Percentiles rank a stretch among this genome's conserved stretches.
phyloP scores from a whole-genome alignment of 2,888 invertebrate genomes.

The Apodemia hepburni region DNA sequence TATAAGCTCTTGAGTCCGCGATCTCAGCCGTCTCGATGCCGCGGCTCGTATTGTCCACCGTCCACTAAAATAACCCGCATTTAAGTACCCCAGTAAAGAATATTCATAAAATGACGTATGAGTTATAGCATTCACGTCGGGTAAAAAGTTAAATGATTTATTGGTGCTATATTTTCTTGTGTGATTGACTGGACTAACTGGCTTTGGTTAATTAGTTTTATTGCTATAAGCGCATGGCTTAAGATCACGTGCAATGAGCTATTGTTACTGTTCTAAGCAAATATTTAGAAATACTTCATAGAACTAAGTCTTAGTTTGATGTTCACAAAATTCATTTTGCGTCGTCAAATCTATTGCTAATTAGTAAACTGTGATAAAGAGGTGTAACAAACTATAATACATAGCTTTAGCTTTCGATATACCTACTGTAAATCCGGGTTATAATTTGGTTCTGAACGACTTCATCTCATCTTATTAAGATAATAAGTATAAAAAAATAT shows the following conservation, averaged over 20 bases:
- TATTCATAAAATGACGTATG: slow-evolving; percentile 54
- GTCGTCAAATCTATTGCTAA: not conserved
- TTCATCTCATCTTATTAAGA: too few relatives aligned
- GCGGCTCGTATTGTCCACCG: slow-evolving; percentile 52
- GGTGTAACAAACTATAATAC: not conserved
- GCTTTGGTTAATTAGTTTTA: slow-evolving; percentile 26
- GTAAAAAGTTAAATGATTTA: slow-evolving; percentile 52
- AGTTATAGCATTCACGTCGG: slow-evolving; percentile 43
- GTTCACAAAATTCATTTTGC: not conserved
- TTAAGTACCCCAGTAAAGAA: slow-evolving; percentile 52
- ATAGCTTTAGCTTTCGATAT: not conserved
- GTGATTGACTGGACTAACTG: slow-evolving; percentile 26
- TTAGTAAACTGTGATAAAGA: not conserved
- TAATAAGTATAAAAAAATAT: too few relatives aligned
- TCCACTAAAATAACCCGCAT: slow-evolving; percentile 63
- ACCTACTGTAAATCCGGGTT: not conserved
- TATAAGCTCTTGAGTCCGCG: slow-evolving; percentile 31
- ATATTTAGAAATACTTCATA: not conserved
- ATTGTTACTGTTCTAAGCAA: not conserved
- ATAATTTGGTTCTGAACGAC: too few relatives aligned
- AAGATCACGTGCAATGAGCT: not conserved
- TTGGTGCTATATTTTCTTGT: slow-evolving; percentile 30
- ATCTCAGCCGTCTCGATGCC: slow-evolving; percentile 27
- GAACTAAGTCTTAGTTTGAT: not conserved
- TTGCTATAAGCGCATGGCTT: not conserved